Evolutionary conservation across 2,113 vertebrate species (phyloP).

Genomic region (Leptobrachium ailaonicum): DNA sequence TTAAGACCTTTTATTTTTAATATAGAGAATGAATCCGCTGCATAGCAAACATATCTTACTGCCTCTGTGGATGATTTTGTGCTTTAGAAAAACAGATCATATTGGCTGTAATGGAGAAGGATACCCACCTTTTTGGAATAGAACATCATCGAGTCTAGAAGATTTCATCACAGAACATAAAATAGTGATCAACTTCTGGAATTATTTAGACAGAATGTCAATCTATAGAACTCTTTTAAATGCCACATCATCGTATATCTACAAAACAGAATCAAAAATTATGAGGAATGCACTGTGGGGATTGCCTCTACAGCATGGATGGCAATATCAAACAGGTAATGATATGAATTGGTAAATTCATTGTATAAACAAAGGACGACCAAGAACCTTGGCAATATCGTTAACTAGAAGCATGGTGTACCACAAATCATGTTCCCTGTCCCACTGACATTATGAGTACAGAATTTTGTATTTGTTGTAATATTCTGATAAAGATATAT

Average conservation of each 20-base stretch:
- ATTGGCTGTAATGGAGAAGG: conserved; percentile 9
- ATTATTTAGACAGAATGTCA: conserved; percentile 63
- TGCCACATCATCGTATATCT: conserved; percentile 52
- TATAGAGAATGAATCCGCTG: neutral
- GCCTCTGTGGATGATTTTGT: neutral
- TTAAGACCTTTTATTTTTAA: neutral
- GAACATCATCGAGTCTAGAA: conserved; percentile 54
- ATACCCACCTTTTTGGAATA: conserved; percentile 72
- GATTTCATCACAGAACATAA: conserved; percentile 58
- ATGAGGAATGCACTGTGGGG: conserved; percentile 78
- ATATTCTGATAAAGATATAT: too few relatives aligned
- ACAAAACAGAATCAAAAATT: conserved; percentile 65
- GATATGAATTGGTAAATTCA: neutral
- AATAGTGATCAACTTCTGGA: conserved; percentile 72
- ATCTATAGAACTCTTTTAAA: conserved; percentile 72
- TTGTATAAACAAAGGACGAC: too few relatives aligned
- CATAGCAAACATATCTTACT: neutral
- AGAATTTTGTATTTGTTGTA: too few relatives aligned
- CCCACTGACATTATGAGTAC: too few relatives aligned
- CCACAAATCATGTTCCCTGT: too few relatives aligned
- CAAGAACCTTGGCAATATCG: too few relatives aligned
- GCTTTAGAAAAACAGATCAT: neutral
- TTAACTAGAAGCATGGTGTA: too few relatives aligned
- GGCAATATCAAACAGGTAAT: conserved; percentile 81
- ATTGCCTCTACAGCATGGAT: conserved; percentile 78